A percentile compares a stretch with the other conserved stretches of the same genome.
Conservation (phyloP, 2,113 vertebrate species). For the Bettongia penicillata region DNA sequence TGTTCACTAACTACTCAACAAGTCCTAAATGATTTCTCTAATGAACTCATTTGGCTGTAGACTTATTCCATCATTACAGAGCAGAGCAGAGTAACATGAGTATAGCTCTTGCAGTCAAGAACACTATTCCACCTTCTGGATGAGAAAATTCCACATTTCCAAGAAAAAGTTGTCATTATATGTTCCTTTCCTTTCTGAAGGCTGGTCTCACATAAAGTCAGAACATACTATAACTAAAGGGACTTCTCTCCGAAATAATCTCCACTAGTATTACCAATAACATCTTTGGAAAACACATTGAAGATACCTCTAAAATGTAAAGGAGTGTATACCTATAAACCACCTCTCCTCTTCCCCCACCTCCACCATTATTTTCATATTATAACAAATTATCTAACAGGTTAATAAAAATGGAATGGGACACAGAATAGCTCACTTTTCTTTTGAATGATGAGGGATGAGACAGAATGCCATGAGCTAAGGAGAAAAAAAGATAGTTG, state of each 20-base stretch:
- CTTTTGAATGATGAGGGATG: not conserved
- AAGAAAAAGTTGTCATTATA: not conserved
- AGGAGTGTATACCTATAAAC: not conserved
- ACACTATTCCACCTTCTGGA: not conserved
- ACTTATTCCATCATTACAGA: conserved; percentile 5
- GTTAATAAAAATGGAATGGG: not conserved
- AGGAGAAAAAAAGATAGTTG: not conserved
- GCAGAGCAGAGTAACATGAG: not conserved
- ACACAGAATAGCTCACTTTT: not conserved
- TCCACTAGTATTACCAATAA: not conserved
- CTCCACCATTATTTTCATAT: not conserved
- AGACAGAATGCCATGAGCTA: not conserved
- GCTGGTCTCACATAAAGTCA: not conserved
- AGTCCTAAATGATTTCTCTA: not conserved
- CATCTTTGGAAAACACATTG: not conserved
- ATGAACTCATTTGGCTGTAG: not conserved
- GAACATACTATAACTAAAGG: not conserved
- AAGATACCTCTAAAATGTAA: not conserved
- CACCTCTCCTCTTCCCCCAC: not conserved
- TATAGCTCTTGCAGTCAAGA: not conserved
- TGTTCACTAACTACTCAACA: conserved; percentile 3
- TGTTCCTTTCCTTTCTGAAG: not conserved
- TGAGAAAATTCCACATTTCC: not conserved
- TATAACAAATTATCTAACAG: not conserved
- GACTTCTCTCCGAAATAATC: not conserved